Percentiles rank a stretch among this genome's conserved stretches.
These are phyloP conservation scores for Amazona vittata DNA, from an alignment of 2,113 vertebrate genomes.

Conservation along the genomic window DNA sequence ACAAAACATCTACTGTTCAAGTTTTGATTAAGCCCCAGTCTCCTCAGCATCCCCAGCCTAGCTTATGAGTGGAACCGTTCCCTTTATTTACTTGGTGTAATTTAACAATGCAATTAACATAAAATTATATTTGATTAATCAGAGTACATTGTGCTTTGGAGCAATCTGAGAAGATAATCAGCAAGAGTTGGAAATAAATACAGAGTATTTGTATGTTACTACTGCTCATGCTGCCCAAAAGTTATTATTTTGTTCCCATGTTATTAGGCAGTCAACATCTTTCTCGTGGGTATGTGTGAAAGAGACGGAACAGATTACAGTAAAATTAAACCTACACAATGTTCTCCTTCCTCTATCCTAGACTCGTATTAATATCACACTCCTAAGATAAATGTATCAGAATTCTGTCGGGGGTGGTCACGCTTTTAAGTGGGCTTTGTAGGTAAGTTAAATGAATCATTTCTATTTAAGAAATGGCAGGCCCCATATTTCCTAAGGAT, in stretches of 20 bases:
- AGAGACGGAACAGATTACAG: slow-evolving; percentile 37
- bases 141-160: slow-evolving; percentile 62
- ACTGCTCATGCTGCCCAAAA: background rate
- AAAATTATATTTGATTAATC: background rate
- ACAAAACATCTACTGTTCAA: slow-evolving; percentile 64
- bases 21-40: slow-evolving; percentile 68
- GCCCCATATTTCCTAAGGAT: slow-evolving; percentile 43
- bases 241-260: background rate
- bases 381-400: slow-evolving; percentile 18
- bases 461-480: slow-evolving; percentile 60
- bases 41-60: slow-evolving; percentile 31
- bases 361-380: slow-evolving; percentile 64
- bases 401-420: slow-evolving; percentile 9
- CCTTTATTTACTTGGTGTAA: background rate
- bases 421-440: background rate
- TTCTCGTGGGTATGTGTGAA: background rate
- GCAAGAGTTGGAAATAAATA: slow-evolving; percentile 23
- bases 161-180: slow-evolving; percentile 53
- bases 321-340: background rate
- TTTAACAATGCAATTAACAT: slow-evolving; percentile 6
- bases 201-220: background rate
- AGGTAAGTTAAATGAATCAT: slow-evolving; percentile 56
- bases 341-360: slow-evolving; percentile 51
- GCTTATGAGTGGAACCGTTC: slow-evolving; percentile 47
- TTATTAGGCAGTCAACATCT: background rate